Base-by-base conservation (phyloP, 2,113 vertebrate genomes). In the Onychostoma macrolepis region DNA sequence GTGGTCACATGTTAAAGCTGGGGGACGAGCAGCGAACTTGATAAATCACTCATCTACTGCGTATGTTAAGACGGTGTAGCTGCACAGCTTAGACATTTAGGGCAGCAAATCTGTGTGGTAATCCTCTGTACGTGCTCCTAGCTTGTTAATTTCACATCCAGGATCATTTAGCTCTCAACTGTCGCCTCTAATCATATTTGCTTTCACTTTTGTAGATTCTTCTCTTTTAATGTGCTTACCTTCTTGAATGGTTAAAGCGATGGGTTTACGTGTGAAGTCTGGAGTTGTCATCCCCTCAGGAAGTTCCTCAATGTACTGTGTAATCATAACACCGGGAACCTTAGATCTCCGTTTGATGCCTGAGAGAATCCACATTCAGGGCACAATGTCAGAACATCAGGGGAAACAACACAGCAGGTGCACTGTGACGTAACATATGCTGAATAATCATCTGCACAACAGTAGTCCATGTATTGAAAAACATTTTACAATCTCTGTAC, bases 241-340 rank as follows among this genome's bases (percentile, higher is more conserved):
- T 92, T 99, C 97, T 85, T 96, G 96, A 90, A 98, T 91, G 0
- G 96, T 97, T 89, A 97, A 88, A 83, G 94, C 94, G 26, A 98
- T 90, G 0, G 97, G 97, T 91, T 97, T 99, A 84, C 92, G 93
- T 84, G 95, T 95, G 82, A 99, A 98, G 92, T 97, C 96, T 10
- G 97, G 97, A 3, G 92, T 93, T 36, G 94, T 94, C 92, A 93
- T 96, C 67, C 95, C 98, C 75, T 95, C 63, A 1, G 97, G 97
- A 86, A 98, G 88, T 41, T 96, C 89, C 30, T 97, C 96, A 83
- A 93, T 88, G 90, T 95, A 96, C 90, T 97, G 96, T 1, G 92
- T 95, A 88, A 98, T 92, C 87, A 93, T 91, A 86, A 98, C 97
- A n/a, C 97, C 97, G 0, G 96, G 96, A 87, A 96, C 72, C 72